phyloP scores from a whole-genome alignment of 2,888 invertebrate genomes.

The Leucozona laternaria region DNA sequence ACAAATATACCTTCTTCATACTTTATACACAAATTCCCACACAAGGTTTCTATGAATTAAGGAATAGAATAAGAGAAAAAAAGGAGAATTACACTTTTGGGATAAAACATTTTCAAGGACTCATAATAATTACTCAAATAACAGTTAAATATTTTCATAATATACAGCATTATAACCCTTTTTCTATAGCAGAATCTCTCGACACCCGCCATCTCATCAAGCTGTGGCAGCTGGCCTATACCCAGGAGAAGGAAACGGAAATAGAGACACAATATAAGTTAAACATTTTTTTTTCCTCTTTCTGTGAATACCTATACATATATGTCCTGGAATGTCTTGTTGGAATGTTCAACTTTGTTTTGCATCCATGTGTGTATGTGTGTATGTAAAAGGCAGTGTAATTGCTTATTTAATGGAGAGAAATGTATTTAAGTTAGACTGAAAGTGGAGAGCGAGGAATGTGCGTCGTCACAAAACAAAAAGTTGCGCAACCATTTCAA shows the following conservation, averaged over 20 bases:
- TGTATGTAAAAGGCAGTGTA: slow-evolving; percentile 5
- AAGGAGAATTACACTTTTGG: slow-evolving; percentile 10
- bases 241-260: slow-evolving; percentile 57
- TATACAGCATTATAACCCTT: neutral
- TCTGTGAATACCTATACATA: slow-evolving; percentile 1
- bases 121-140: slow-evolving; percentile 60
- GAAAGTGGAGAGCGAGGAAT: neutral
- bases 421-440: slow-evolving; percentile 47
- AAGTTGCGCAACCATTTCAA: slow-evolving; percentile 53
- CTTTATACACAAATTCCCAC: neutral
- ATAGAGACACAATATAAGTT: slow-evolving; percentile 62
- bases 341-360: neutral
- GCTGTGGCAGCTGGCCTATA: too few species aligned
- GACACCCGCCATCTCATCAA: rapidly evolving
- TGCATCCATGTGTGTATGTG: neutral
- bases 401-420: slow-evolving; percentile 65
- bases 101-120: slow-evolving; percentile 37
- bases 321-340: slow-evolving; percentile 26
- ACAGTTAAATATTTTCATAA: slow-evolving; percentile 47
- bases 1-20: neutral
- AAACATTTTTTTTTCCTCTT: slow-evolving; percentile 41
- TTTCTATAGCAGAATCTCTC: neutral
- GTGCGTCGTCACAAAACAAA: slow-evolving; percentile 12
- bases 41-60: neutral
- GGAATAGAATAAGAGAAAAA: neutral